Percentiles rank a stretch among this genome's conserved stretches.
Conservation (phyloP, 2,888 invertebrate species). For the Tinea trinotella region DNA sequence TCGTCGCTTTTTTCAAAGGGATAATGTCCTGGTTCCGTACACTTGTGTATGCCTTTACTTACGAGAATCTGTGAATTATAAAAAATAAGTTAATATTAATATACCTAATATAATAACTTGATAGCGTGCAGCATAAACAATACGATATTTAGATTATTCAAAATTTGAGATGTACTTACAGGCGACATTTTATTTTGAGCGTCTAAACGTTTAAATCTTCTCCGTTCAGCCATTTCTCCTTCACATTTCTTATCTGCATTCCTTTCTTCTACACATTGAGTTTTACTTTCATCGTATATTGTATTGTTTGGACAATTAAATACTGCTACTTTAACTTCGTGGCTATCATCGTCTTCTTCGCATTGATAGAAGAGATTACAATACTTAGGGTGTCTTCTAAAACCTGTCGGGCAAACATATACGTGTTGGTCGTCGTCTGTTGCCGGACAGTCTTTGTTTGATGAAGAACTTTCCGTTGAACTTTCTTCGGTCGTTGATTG, state of each 20-base stretch:
- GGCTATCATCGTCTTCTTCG: conserved; percentile 74
- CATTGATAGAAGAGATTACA: conserved; percentile 91
- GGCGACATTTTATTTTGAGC: conserved; percentile 24
- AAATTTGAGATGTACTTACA: neutral
- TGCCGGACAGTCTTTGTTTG: conserved; percentile 61
- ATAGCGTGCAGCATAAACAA: too few species aligned
- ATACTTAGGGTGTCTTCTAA: conserved; percentile 85
- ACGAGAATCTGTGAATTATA: conserved; percentile 74
- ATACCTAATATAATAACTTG: too few species aligned
- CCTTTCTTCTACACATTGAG: conserved; percentile 79
- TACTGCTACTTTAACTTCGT: conserved; percentile 80
- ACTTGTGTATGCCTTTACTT: conserved; percentile 65
- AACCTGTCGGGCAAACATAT: conserved; percentile 86
- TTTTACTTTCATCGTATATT: conserved; percentile 80
- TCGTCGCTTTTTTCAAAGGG: conserved; percentile 76
- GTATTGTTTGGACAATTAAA: conserved; percentile 85
- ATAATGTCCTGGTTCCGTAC: conserved; percentile 78
- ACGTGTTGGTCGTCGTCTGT: conserved; percentile 79
- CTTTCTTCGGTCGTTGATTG: conserved; percentile 25
- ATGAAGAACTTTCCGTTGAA: conserved; percentile 28
- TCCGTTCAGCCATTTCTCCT: conserved; percentile 67
- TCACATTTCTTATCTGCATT: conserved; percentile 71
- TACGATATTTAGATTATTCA: too few species aligned
- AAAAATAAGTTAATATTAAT: conserved; percentile 19
- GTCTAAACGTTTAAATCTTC: conserved; percentile 68